These are phyloP conservation scores for Xylophagus ater DNA, from an alignment of 2,888 invertebrate genomes.

Conservation along the genomic window DNA sequence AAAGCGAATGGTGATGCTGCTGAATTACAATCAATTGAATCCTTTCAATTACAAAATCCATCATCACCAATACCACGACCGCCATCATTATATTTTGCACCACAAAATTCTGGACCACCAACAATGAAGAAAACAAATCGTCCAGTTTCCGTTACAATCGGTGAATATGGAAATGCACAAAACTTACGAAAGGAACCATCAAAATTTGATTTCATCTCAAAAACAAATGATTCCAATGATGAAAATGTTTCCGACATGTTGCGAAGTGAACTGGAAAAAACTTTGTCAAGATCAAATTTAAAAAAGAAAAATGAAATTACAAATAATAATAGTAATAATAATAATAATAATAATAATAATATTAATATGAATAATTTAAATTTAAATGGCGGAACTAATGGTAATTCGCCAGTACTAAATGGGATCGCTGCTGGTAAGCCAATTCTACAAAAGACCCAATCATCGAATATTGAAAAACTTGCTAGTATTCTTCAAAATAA, in stretches of 20 bases:
- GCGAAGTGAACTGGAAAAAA: conserved; percentile 62
- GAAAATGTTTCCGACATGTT: conserved; percentile 49
- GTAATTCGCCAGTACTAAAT: too few species aligned
- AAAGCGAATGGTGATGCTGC: conserved; percentile 45
- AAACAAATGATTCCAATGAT: conserved; percentile 20
- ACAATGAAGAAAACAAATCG: conserved; percentile 47
- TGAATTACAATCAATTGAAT: conserved; percentile 66
- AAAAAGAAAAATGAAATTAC: conserved; percentile 52
- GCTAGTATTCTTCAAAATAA: conserved; percentile 20
- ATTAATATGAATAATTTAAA: too few species aligned
- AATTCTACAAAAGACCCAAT: conserved; percentile 20
- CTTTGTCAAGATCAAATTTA: conserved; percentile 65
- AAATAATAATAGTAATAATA: not conserved
- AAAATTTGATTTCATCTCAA: conserved; percentile 55
- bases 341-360: not conserved
- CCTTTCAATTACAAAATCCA: conserved; percentile 58
- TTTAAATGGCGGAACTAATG: conserved; percentile 12
- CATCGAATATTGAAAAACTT: conserved; percentile 23
- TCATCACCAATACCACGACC: conserved; percentile 51
- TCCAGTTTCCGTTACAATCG: conserved; percentile 59
- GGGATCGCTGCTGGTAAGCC: conserved; percentile 17
- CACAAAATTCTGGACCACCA: conserved; percentile 44
- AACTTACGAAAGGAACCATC: conserved; percentile 51
- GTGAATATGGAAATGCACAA: conserved; percentile 52
- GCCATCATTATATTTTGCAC: conserved; percentile 57